These are phyloP conservation scores for Neodiprion fabricii DNA, from an alignment of 1,140 invertebrate genomes.

Conservation along the genomic window DNA sequence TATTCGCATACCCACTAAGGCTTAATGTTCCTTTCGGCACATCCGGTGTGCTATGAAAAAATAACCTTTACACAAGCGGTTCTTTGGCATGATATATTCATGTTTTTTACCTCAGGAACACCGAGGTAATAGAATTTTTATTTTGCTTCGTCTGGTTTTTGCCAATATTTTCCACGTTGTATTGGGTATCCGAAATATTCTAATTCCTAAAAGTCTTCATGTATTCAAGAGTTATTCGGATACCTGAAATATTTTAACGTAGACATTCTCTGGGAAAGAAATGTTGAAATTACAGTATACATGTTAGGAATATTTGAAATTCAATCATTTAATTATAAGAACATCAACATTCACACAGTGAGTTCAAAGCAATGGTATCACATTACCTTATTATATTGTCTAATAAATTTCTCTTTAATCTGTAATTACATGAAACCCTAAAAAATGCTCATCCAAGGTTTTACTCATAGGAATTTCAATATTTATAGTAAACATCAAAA, in stretches of 20 bases:
- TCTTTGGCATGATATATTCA: not conserved
- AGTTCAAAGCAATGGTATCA: not conserved
- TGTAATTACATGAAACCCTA: no score
- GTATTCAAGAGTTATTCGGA: not conserved
- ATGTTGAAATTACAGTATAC: not conserved
- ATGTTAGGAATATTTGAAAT: not conserved
- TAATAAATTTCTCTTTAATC: no score
- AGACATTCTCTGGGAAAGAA: not conserved
- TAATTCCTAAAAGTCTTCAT: conserved; percentile 1
- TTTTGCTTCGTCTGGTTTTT: not conserved
- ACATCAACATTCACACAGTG: not conserved
- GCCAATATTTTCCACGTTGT: not conserved
- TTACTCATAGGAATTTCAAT: no score
- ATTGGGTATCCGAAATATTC: conserved; percentile 7
- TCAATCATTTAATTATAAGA: not conserved
- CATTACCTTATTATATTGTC: no score
- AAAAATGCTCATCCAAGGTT: no score
- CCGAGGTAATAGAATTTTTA: not conserved
- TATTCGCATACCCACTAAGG: conserved; percentile 7
- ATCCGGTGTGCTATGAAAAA: not conserved
- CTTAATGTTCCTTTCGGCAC: not conserved
- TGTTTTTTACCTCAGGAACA: not conserved
- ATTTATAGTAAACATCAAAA: no score
- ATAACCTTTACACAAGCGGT: not conserved
- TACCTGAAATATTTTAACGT: not conserved